phyloP scores from a whole-genome alignment of 2,888 invertebrate species.

The Nipponacmea schrenckii region DNA sequence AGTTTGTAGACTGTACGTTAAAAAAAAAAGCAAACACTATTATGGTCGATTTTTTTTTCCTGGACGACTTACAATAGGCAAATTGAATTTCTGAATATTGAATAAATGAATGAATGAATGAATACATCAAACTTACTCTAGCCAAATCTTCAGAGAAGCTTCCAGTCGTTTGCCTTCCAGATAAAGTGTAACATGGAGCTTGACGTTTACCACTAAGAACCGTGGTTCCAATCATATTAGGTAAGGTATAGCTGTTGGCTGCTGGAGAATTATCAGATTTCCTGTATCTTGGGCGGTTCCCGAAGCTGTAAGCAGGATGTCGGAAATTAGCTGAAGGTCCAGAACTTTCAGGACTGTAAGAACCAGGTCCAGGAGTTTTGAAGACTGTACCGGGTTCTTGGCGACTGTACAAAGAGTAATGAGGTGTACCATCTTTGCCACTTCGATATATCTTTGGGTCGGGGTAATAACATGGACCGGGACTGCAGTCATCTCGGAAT shows the following conservation, averaged over 20 bases:
- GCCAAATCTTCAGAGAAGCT: conserved; percentile 59
- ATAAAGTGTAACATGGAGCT: conserved; percentile 87
- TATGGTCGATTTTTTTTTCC: no score
- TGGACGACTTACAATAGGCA: no score
- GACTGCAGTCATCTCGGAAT: conserved; percentile 59
- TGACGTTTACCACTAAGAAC: conserved; percentile 63
- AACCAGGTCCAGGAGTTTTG: conserved; percentile 65
- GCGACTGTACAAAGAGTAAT: conserved; percentile 61
- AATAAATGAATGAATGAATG: no score
- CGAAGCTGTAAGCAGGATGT: conserved; percentile 63
- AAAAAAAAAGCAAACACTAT: no score
- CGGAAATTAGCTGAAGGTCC: conserved; percentile 53
- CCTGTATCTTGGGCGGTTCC: conserved; percentile 54
- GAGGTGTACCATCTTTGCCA: conserved; percentile 63
- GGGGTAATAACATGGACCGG: conserved; percentile 59
- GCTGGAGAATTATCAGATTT: conserved; percentile 64
- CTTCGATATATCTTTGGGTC: conserved; percentile 49
- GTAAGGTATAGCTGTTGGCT: conserved; percentile 62
- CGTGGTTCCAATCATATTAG: conserved; percentile 62
- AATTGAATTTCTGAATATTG: no score
- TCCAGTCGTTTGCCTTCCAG: conserved; percentile 79
- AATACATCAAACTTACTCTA: conserved; percentile 36
- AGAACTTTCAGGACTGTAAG: conserved; percentile 62
- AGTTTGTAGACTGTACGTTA: no score
- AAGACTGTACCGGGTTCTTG: conserved; percentile 46